phyloP scores from a whole-genome alignment of 2,888 invertebrate species.

The Pocota personata region DNA sequence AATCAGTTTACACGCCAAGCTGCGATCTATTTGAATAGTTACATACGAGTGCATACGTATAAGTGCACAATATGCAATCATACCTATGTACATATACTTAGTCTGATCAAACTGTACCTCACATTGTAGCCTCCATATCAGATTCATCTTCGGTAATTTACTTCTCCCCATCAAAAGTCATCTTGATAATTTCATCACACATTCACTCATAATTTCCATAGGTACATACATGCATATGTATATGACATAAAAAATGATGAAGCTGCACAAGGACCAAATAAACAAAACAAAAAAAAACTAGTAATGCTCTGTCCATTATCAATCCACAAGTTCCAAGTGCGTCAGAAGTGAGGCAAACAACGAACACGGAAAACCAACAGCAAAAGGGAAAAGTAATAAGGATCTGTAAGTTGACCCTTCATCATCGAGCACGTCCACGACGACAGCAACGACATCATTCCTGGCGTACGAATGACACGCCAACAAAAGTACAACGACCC shows the following conservation, averaged over 20 bases:
- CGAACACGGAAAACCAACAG: constrained; percentile 29
- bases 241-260: constrained; percentile 3
- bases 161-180: constrained; percentile 10
- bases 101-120: constrained; percentile 37
- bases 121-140: neutral
- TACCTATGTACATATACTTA: too few species aligned
- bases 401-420: constrained; percentile 65
- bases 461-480: constrained; percentile 69
- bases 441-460: constrained; percentile 52
- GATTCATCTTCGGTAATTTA: neutral
- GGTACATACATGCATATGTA: neutral
- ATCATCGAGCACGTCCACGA: constrained; percentile 31
- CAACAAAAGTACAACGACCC: constrained; percentile 67
- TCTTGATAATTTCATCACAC: constrained; percentile 3
- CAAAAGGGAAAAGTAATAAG: constrained; percentile 40
- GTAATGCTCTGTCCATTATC: constrained; percentile 24
- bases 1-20: too few species aligned
- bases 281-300: constrained; percentile 13
- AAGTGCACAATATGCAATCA: too few species aligned
- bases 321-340: constrained; percentile 63
- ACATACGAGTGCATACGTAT: too few species aligned
- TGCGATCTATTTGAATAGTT: too few species aligned
- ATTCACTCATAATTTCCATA: constrained; percentile 16
- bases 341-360: constrained; percentile 65
- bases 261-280: constrained; percentile 29